phyloP scores from a whole-genome alignment of 1,140 invertebrate species.

The Megalopta genalis region DNA sequence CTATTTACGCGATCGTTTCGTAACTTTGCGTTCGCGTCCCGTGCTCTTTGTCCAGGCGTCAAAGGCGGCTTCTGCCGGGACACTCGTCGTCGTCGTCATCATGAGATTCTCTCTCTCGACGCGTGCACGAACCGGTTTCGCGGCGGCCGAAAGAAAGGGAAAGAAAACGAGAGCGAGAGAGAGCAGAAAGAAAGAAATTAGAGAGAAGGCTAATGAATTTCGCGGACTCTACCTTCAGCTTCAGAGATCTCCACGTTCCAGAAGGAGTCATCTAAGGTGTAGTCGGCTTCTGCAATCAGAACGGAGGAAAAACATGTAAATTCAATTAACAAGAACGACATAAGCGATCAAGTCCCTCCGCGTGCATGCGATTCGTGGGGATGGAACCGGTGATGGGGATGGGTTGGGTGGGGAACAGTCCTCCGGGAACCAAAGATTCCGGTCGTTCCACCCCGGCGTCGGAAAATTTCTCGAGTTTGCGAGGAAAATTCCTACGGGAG shows the following conservation, averaged over 20 bases:
- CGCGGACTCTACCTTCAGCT: constrained; percentile 81
- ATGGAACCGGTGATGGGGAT: background rate
- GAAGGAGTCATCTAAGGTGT: constrained; percentile 93
- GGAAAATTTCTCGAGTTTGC: constrained; percentile 12
- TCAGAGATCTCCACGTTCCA: constrained; percentile 94
- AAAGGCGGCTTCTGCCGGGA: constrained; percentile 3
- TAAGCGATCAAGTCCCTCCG: too few relatives aligned
- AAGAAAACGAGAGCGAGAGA: background rate
- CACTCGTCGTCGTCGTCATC: background rate
- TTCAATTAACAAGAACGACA: background rate
- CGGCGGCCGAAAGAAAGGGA: too few relatives aligned
- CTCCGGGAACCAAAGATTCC: background rate
- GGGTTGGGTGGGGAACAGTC: too few relatives aligned
- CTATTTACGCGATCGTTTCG: constrained; percentile 25
- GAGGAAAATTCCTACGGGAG: constrained; percentile 19
- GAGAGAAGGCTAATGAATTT: background rate
- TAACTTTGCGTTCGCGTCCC: background rate
- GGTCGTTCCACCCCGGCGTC: background rate
- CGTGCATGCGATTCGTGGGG: too few relatives aligned
- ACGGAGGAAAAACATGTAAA: constrained; percentile 1
- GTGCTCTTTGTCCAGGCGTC: constrained; percentile 13
- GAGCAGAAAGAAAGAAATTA: background rate
- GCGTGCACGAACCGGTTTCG: background rate
- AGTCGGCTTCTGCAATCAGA: constrained; percentile 91
- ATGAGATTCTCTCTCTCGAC: background rate